Percentiles rank a stretch among this genome's conserved stretches.
Conservation (phyloP, 2,888 invertebrate genomes). For the Trissoscelio sp. region DNA sequence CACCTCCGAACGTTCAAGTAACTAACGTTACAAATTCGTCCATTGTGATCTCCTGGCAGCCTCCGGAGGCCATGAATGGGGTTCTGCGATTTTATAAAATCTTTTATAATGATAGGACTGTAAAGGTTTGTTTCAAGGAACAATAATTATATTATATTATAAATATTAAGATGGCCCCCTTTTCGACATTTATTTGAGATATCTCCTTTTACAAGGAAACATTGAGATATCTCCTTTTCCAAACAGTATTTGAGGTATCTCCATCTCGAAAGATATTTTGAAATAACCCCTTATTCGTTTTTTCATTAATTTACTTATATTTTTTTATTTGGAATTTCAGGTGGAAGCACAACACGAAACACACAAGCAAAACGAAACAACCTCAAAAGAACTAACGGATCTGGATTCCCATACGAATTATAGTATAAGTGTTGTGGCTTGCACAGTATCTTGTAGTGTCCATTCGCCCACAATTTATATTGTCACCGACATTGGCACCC, state of each 20-base stretch:
- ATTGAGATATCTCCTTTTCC: too few relatives aligned
- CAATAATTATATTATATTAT: too few relatives aligned
- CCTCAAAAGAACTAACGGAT: slow-evolving; percentile 68
- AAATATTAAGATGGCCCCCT: too few relatives aligned
- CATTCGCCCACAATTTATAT: slow-evolving; percentile 84
- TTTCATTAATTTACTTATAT: too few relatives aligned
- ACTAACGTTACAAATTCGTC: slow-evolving; percentile 87
- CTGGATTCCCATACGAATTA: slow-evolving; percentile 88
- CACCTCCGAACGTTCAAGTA: slow-evolving; percentile 86
- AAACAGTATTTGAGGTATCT: too few relatives aligned
- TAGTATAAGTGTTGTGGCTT: slow-evolving; percentile 88
- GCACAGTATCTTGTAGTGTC: slow-evolving; percentile 88
- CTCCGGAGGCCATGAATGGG: slow-evolving; percentile 90
- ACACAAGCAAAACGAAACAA: too few relatives aligned
- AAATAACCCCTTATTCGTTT: too few relatives aligned
- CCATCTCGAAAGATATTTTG: too few relatives aligned
- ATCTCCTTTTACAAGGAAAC: too few relatives aligned
- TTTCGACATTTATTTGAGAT: too few relatives aligned
- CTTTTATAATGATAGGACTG: slow-evolving; percentile 82
- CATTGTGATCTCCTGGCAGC: slow-evolving; percentile 87
- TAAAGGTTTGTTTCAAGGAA: slow-evolving; percentile 58
- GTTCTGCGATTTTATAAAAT: slow-evolving; percentile 88
- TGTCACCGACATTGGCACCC: slow-evolving; percentile 87
- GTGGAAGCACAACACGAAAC: too few relatives aligned
- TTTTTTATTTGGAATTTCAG: too few relatives aligned